These are phyloP conservation scores for Gila robusta DNA, from an alignment of 2,797 vertebrate species.

Conservation along the genomic window DNA sequence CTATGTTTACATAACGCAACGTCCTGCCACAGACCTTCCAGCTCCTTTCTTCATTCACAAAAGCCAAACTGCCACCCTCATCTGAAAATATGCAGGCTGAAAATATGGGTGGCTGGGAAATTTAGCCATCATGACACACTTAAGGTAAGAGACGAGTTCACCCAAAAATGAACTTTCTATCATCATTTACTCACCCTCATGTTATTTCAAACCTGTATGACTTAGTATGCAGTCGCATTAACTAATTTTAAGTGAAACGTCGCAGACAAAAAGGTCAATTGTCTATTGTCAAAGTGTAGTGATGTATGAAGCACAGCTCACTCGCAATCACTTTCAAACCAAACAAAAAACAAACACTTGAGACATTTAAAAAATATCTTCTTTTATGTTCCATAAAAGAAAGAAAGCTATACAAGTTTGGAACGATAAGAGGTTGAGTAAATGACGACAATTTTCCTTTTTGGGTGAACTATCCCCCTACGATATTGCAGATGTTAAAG, in stretches of 20 bases:
- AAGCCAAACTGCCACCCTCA: background rate
- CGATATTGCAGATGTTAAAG: background rate
- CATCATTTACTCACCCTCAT: background rate
- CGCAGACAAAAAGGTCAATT: background rate
- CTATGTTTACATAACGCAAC: constrained; percentile 19
- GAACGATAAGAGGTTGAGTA: too few species aligned
- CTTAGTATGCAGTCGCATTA: too few species aligned
- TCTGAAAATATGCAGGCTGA: background rate
- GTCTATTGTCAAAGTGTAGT: background rate
- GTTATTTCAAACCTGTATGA: background rate
- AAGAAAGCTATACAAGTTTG: background rate
- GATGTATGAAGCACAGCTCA: background rate
- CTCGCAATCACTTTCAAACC: background rate
- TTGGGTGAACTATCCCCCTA: background rate
- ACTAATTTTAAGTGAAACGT: background rate
- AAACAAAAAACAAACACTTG: background rate
- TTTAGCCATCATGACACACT: background rate
- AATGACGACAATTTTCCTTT: background rate
- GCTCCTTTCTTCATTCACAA: constrained; percentile 23
- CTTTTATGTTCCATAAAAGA: background rate
- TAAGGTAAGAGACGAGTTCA: background rate
- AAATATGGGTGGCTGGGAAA: background rate
- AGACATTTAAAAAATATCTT: background rate
- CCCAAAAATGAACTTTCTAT: background rate
- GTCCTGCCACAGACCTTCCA: constrained; percentile 22